A percentile compares a stretch with the other conserved stretches of the same genome.
phyloP scores from a whole-genome alignment of 2,888 invertebrate species.

The Drosophila diplacantha region DNA sequence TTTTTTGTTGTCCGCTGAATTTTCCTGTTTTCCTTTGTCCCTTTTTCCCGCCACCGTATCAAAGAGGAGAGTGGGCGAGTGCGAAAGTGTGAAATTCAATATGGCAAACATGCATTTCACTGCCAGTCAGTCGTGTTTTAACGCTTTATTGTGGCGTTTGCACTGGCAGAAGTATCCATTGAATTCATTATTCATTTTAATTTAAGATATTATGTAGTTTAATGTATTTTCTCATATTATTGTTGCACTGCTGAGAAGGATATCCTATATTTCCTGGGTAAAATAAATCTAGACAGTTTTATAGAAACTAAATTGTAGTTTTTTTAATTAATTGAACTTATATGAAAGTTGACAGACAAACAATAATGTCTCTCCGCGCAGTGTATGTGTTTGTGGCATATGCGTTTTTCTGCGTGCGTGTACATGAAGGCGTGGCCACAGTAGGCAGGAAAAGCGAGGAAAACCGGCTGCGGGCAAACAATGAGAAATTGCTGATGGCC shows the following conservation, averaged over 20 bases:
- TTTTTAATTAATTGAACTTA: background rate
- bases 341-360: background rate
- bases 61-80: conserved; percentile 1
- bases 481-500: conserved; percentile 32
- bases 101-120: conserved; percentile 42
- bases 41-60: conserved; percentile 1
- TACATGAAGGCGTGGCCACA: conserved; percentile 9
- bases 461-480: conserved; percentile 30
- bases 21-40: conserved; percentile 27
- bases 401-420: conserved; percentile 1
- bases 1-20: conserved; percentile 28
- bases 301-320: too few relatives aligned
- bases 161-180: background rate
- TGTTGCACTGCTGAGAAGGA: too few relatives aligned
- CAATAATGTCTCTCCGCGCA: background rate
- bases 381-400: background rate
- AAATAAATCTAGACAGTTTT: too few relatives aligned
- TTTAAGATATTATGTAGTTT: too few relatives aligned
- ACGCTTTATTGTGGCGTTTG: conserved; percentile 23
- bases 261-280: too few relatives aligned
- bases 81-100: conserved; percentile 56
- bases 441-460: conserved; percentile 2
- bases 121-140: conserved; percentile 23
- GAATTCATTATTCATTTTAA: background rate
- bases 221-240: too few relatives aligned